These are phyloP conservation scores for Sinodicranocentrus sp. DNA, from an alignment of 2,888 invertebrate genomes.

Conservation along the genomic window DNA sequence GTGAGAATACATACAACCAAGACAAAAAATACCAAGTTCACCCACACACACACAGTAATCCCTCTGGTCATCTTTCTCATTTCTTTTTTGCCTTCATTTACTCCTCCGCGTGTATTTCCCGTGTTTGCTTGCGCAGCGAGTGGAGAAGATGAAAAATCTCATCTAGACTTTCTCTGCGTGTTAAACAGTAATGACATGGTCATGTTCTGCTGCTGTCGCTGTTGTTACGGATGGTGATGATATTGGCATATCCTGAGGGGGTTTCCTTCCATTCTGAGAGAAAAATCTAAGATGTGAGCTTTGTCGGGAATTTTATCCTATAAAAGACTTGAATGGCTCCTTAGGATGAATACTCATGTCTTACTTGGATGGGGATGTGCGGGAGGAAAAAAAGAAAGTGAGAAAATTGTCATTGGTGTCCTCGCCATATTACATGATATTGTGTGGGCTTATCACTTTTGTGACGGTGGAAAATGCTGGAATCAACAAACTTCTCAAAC, in stretches of 20 bases:
- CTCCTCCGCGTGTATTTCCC: conserved; percentile 11
- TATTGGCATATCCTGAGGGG: conserved; percentile 48
- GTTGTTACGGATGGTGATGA: conserved; percentile 18
- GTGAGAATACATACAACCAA: background rate
- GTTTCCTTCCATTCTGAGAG: conserved; percentile 29
- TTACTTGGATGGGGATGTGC: conserved; percentile 3
- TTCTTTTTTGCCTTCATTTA: conserved; percentile 28
- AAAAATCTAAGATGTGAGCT: no score
- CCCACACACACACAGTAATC: conserved; percentile 53
- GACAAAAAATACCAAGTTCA: conserved; percentile 20
- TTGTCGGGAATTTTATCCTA: no score
- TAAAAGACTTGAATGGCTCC: no score
- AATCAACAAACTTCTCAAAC: no score
- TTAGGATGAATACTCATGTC: no score
- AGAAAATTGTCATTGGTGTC: conserved; percentile 12
- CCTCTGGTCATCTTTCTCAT: conserved; percentile 58
- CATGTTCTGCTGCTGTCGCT: conserved; percentile 36
- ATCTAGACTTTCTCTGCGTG: conserved; percentile 58
- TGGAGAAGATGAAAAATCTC: conserved; percentile 50
- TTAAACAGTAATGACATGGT: conserved; percentile 57
- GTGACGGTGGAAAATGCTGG: no score
- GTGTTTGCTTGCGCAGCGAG: background rate
- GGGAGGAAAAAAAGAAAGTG: conserved; percentile 24
- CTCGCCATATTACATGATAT: conserved; percentile 23
- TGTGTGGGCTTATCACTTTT: conserved; percentile 27